Evolutionary conservation across 92 coral and sea anemone species (phyloP).

Genomic region (Umimayanthus chanpuru): DNA sequence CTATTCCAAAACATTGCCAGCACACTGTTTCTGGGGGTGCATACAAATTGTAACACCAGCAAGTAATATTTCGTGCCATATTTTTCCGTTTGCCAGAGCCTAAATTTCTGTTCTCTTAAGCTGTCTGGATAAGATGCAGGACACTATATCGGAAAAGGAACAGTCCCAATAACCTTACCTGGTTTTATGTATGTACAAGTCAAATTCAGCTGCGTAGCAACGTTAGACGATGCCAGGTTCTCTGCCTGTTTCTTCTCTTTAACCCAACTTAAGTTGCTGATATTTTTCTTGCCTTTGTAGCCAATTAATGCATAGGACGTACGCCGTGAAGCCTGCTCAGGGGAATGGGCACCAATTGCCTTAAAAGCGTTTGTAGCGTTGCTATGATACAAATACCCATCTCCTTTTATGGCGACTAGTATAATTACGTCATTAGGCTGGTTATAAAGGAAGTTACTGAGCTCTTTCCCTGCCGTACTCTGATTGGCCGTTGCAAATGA

Average conservation of each 20-base stretch:
- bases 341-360: background rate
- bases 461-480: slow-evolving; percentile 6
- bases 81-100: background rate
- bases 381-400: slow-evolving; percentile 16
- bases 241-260: background rate
- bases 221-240: background rate
- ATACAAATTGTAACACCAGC: too few relatives aligned
- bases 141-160: background rate
- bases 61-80: background rate
- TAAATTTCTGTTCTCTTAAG: too few relatives aligned
- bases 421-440: slow-evolving; percentile 11
- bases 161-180: background rate
- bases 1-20: too few relatives aligned
- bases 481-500: slow-evolving; percentile 8
- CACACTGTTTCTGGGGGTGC: too few relatives aligned
- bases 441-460: slow-evolving; percentile 7
- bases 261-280: background rate
- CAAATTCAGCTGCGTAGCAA: background rate
- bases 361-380: slow-evolving; percentile 10
- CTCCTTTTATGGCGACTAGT: slow-evolving; percentile 9
- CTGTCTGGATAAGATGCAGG: too few relatives aligned
- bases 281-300: background rate
- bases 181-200: background rate
- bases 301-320: slow-evolving; percentile 12
- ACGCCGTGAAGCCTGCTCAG: background rate